These are phyloP conservation scores for Stictocephala bisonia DNA, from an alignment of 2,888 invertebrate species.

Conservation along the genomic window DNA sequence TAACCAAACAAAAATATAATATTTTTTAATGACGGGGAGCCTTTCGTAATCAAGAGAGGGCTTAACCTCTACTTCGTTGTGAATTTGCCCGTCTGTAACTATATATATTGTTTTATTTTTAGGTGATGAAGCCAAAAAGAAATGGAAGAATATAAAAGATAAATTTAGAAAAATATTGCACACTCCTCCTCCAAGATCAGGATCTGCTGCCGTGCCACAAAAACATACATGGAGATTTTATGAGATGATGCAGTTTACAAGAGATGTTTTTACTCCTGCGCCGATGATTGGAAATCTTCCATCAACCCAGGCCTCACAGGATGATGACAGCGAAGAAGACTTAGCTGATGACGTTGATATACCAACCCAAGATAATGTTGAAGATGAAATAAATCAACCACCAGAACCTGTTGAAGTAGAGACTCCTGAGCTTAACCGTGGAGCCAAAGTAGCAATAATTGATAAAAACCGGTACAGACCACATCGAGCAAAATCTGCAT, in stretches of 20 bases:
- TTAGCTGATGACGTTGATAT: neutral
- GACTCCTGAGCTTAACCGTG: too few species aligned
- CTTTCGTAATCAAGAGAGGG: too few species aligned
- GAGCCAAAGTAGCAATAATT: too few species aligned
- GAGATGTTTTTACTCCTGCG: neutral
- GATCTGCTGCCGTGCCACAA: neutral
- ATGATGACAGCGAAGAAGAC: neutral
- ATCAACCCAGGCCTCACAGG: neutral
- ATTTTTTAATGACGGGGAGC: too few species aligned
- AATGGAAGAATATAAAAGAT: conserved; percentile 25
- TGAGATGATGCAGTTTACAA: neutral
- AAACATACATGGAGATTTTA: conserved; percentile 15
- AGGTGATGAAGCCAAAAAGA: neutral
- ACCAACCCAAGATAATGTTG: neutral
- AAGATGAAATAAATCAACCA: neutral
- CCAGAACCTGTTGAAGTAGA: neutral
- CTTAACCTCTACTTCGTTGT: too few species aligned
- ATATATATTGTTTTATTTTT: too few species aligned
- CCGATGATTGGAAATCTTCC: conserved; percentile 1
- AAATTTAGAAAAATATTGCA: conserved; percentile 4
- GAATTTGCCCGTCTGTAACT: too few species aligned
- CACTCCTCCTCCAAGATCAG: conserved; percentile 17
- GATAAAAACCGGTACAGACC: neutral
- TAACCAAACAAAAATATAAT: too few species aligned
- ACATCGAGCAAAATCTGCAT: conserved; percentile 5